Evolutionary conservation across 2,797 vertebrate genomes (phyloP).

Genomic region (Sebastes steindachneri): DNA sequence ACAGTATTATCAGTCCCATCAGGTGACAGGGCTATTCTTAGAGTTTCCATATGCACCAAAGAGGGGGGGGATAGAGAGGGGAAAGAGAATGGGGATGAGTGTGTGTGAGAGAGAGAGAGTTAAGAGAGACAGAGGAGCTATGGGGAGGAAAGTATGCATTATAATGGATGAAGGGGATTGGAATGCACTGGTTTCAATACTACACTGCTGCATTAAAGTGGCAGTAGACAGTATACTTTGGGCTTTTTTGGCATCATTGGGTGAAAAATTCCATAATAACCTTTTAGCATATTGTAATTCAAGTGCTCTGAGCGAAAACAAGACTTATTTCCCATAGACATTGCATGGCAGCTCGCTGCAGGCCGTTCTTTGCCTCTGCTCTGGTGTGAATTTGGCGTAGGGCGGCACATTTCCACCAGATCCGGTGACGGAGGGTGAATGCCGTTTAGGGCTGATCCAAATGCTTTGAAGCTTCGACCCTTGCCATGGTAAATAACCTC

Average conservation of each 20-base stretch:
- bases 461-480: neutral
- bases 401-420: too few species aligned
- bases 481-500: too few species aligned
- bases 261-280: too few species aligned
- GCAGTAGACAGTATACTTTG: too few species aligned
- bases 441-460: too few species aligned
- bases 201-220: neutral
- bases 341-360: too few species aligned
- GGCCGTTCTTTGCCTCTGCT: too few species aligned
- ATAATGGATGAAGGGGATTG: neutral
- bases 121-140: neutral
- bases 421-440: too few species aligned
- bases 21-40: conserved; percentile 83
- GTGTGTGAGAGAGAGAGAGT: neutral
- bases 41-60: conserved; percentile 73
- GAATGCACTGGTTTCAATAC: neutral
- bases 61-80: conserved; percentile 7
- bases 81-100: neutral
- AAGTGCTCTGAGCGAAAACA: too few species aligned
- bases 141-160: neutral
- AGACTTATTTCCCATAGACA: too few species aligned
- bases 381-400: too few species aligned
- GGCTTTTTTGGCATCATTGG: neutral
- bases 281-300: too few species aligned
- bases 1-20: conserved; percentile 77